Evolutionary conservation across 2,797 vertebrate genomes (phyloP).

Genomic region (Sebastes flavidus): DNA sequence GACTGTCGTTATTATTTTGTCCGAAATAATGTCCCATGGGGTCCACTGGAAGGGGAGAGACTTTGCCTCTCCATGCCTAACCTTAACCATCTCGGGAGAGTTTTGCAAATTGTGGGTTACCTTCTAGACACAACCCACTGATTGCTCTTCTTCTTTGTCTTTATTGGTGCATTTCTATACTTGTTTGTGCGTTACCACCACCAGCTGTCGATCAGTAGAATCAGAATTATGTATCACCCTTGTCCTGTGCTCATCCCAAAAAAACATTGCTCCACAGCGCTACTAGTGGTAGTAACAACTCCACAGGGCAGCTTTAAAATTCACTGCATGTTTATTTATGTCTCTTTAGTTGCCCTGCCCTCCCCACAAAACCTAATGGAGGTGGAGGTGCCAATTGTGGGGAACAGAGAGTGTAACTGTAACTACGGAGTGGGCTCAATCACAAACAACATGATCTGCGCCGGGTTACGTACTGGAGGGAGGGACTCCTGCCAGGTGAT

Average conservation of each 20-base stretch:
- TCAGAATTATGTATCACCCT: no score
- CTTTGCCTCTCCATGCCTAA: no score
- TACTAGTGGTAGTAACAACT: background rate
- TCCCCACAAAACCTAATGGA: conserved; percentile 67
- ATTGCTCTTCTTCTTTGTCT: no score
- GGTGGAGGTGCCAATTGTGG: conserved; percentile 68
- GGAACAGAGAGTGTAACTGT: conserved; percentile 58
- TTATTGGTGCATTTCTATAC: no score
- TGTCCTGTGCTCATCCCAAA: no score
- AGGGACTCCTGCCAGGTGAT: conserved; percentile 77
- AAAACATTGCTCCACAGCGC: background rate
- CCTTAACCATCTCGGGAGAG: no score
- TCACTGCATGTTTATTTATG: background rate
- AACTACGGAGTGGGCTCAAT: background rate
- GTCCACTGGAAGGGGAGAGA: no score
- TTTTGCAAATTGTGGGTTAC: no score
- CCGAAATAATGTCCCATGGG: no score
- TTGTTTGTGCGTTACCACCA: no score
- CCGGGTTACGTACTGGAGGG: conserved; percentile 60
- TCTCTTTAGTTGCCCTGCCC: conserved; percentile 34
- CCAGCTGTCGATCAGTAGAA: background rate
- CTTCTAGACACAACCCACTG: no score
- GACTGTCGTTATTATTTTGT: no score
- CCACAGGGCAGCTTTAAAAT: background rate
- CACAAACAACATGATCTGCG: conserved; percentile 77